phyloP scores from a whole-genome alignment of 2,113 vertebrate genomes.

The Muscicapa adusta region DNA sequence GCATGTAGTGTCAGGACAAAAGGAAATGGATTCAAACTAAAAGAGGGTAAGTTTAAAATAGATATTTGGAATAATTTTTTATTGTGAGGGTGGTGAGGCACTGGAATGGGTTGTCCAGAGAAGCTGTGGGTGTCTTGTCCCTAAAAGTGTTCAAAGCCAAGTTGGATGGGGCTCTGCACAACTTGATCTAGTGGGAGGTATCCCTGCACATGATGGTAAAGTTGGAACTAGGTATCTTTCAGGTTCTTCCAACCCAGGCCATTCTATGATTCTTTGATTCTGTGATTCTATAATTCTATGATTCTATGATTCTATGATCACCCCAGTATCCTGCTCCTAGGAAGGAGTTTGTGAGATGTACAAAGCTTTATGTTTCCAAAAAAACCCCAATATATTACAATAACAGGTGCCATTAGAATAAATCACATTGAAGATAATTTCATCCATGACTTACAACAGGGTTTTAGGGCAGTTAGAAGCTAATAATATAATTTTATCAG shows the following conservation, averaged over 20 bases:
- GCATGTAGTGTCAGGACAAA: background rate
- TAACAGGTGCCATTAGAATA: background rate
- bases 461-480: background rate
- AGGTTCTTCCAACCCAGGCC: background rate
- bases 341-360: background rate
- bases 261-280: no score
- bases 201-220: rapidly evolving
- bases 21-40: background rate
- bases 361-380: background rate
- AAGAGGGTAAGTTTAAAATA: background rate
- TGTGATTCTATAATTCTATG: background rate
- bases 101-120: background rate
- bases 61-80: background rate
- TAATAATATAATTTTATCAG: conserved; percentile 30
- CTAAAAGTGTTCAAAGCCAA: background rate
- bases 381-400: background rate
- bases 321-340: background rate
- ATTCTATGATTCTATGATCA: background rate
- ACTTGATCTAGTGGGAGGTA: background rate
- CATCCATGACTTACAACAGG: background rate
- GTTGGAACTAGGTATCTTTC: background rate
- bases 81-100: background rate
- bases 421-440: conserved; percentile 2
- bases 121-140: background rate
- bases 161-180: background rate